Percentiles rank a stretch among this genome's conserved stretches.
Evolutionary conservation across 2,797 vertebrate species (phyloP).

Genomic region (Trematomus bernacchii): DNA sequence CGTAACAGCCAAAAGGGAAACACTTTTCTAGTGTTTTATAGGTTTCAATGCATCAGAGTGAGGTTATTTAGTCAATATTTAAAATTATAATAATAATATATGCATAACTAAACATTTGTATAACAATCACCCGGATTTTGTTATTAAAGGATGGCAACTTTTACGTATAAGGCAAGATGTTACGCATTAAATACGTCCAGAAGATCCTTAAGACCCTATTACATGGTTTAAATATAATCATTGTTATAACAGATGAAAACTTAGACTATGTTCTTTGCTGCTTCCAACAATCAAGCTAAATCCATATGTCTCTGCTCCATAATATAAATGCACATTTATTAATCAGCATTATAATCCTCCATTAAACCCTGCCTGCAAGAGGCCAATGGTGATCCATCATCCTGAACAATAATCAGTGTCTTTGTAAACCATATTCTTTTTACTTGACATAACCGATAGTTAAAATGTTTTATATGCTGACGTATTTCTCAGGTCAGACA

Average conservation of each 20-base stretch:
- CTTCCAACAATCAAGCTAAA: not conserved
- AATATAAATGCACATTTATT: not conserved
- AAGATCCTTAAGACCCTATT: not conserved
- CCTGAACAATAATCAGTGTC: not conserved
- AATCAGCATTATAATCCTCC: not conserved
- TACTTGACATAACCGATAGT: too few species aligned
- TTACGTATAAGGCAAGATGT: not conserved
- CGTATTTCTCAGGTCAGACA: not conserved
- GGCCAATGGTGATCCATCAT: not conserved
- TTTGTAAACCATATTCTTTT: not conserved
- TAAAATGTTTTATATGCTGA: not conserved
- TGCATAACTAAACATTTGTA: not conserved
- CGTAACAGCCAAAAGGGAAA: slow-evolving; percentile 38
- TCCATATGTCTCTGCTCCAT: not conserved
- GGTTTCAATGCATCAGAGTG: slow-evolving; percentile 13
- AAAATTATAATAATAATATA: not conserved
- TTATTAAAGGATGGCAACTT: not conserved
- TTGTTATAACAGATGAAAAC: not conserved
- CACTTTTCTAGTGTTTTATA: slow-evolving; percentile 17
- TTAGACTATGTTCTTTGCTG: not conserved
- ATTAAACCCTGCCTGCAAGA: not conserved
- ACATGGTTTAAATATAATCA: not conserved
- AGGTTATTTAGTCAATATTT: not conserved
- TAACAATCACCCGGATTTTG: too few species aligned
- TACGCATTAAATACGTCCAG: not conserved